These are phyloP conservation scores for Neolamprologus kungweensis DNA, from an alignment of 2,113 vertebrate species.

Conservation along the genomic window DNA sequence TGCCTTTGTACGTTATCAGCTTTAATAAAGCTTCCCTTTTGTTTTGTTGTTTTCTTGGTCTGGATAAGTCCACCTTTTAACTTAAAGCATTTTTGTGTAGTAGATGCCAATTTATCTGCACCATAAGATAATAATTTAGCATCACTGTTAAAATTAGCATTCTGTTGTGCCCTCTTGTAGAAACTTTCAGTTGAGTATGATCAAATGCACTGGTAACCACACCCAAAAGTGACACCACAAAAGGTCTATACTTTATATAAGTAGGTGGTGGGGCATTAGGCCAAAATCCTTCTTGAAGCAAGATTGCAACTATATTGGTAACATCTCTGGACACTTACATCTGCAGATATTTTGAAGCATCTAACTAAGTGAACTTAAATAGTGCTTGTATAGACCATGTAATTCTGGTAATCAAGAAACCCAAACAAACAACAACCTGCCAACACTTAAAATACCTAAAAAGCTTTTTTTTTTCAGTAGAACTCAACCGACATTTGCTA, in stretches of 20 bases:
- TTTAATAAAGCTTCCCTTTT: not conserved
- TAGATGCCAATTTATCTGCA: not conserved
- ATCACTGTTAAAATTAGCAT: fast-evolving
- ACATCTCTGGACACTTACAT: not conserved
- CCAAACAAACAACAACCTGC: fast-evolving
- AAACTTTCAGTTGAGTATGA: not conserved
- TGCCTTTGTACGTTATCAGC: not conserved
- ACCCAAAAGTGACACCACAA: not conserved
- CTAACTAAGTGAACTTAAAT: not conserved
- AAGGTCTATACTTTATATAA: not conserved
- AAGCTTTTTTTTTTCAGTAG: not conserved
- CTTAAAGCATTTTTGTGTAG: not conserved
- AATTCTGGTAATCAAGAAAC: not conserved
- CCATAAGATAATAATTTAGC: not conserved
- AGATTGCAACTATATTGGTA: not conserved
- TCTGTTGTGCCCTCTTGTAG: not conserved
- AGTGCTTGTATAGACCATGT: not conserved
- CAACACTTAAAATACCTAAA: not conserved
- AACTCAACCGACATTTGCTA: fast-evolving
- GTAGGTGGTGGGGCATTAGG: not conserved
- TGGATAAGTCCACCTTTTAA: not conserved
- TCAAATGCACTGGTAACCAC: not conserved
- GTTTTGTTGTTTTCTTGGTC: not conserved
- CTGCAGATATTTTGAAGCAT: not conserved
- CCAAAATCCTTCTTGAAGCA: not conserved